A percentile compares a stretch with the other conserved stretches of the same genome.
Evolutionary conservation across 1,140 invertebrate genomes (phyloP).

Genomic region (Procambarus virginalis): DNA sequence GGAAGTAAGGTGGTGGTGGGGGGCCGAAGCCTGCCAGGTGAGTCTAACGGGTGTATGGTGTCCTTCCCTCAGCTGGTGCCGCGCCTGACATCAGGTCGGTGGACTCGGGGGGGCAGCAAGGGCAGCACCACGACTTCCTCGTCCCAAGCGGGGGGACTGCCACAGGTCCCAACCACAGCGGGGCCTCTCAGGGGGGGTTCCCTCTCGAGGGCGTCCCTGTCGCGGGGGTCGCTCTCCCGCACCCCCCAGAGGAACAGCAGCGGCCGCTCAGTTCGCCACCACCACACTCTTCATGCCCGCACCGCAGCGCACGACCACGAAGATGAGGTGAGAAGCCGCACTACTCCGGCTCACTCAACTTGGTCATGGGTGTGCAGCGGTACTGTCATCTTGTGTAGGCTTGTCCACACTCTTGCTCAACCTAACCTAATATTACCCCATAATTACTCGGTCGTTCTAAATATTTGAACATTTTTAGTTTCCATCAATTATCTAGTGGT

Average conservation of each 20-base stretch:
- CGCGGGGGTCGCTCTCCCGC: conserved; percentile 58
- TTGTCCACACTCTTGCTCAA: no score
- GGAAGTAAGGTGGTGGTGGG: neutral
- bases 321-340: conserved; percentile 61
- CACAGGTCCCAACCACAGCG: conserved; percentile 38
- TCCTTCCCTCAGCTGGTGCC: conserved; percentile 60
- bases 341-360: neutral
- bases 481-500: no score
- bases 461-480: no score
- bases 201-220: conserved; percentile 50
- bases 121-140: conserved; percentile 55
- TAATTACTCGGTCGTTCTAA: no score
- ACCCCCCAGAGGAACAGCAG: conserved; percentile 65
- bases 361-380: no score
- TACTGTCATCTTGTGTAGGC: no score
- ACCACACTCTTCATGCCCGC: conserved; percentile 62
- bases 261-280: conserved; percentile 57
- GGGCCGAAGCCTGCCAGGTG: neutral
- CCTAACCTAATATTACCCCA: no score
- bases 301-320: conserved; percentile 66
- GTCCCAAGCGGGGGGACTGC: conserved; percentile 33
- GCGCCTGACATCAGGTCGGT: conserved; percentile 61
- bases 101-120: conserved; percentile 61
- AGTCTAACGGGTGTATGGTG: conserved; percentile 10
- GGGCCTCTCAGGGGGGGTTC: conserved; percentile 51